These are phyloP conservation scores for Torymus texanus DNA, from an alignment of 2,888 invertebrate genomes.

Conservation along the genomic window DNA sequence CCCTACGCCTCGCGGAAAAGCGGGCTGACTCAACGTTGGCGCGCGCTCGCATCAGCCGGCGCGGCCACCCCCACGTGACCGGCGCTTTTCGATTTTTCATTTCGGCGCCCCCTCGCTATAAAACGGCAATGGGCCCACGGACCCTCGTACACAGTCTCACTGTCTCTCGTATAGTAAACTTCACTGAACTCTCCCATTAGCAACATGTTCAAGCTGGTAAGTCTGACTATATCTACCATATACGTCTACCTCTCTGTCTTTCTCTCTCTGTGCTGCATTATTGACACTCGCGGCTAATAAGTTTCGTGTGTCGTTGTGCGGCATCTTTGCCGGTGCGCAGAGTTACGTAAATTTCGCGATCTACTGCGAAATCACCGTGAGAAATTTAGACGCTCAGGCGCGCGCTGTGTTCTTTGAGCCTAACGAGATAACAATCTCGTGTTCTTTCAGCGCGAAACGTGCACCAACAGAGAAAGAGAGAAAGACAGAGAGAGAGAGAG, in stretches of 20 bases:
- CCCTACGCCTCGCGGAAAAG: conserved; percentile 38
- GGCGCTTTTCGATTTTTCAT: conserved; percentile 64
- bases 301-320: conserved; percentile 7
- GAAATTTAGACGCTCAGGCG: conserved; percentile 7
- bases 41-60: conserved; percentile 65
- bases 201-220: conserved; percentile 75
- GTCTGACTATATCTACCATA: conserved; percentile 47
- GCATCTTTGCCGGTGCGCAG: conserved; percentile 17
- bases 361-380: conserved; percentile 24
- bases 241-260: too few species aligned
- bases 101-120: conserved; percentile 64
- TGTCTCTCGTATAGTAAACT: conserved; percentile 26
- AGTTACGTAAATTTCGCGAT: background rate
- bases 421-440: background rate
- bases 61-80: conserved; percentile 45
- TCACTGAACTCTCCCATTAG: background rate
- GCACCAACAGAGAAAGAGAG: too few species aligned
- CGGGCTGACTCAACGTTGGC: conserved; percentile 70
- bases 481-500: too few species aligned
- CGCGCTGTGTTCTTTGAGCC: too few species aligned
- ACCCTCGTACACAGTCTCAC: conserved; percentile 8
- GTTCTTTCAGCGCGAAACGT: background rate
- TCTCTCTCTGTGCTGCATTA: background rate
- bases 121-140: conserved; percentile 63
- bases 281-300: conserved; percentile 5